Base-by-base conservation (phyloP, 2,113 vertebrate species). In the Micronycteris hirsuta region DNA sequence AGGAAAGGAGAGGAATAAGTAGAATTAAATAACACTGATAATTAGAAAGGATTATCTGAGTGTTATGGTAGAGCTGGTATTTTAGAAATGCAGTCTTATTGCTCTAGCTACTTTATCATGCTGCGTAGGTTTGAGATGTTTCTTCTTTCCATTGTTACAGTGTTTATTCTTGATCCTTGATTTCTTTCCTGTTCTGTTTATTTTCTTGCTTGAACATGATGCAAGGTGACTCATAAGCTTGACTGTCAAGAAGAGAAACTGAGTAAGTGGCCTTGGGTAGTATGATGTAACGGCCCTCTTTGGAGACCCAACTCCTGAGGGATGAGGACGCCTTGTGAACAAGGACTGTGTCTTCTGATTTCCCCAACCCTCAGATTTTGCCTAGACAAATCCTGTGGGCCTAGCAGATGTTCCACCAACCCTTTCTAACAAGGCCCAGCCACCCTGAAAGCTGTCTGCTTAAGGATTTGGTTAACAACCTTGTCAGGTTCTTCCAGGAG, bases 391-490 rank as follows among this genome's bases (percentile, higher is more conserved):
- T 47, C 63, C 93, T 91, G 80, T 93, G 49, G 16, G n/a, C 41
- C 68, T 26, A 91, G 38, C 20, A 74, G 54, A 43, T 83, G 41
- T 71, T 83, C 81, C 33, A 58, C n/a, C 90, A 81, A 74, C 63
- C 56, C 43, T 86, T 86, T 88, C 49, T 78, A 83, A 96, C 31
- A 84, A 87, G 74, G 70, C 33, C 28, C 58, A 92, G 81, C 45
- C 58, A 74, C 13, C 84, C 74, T 58, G n/a, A 94, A 91, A 89
- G 24, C 65, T 94, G 67, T 92, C 78, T 94, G 43, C 83, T 92
- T 93, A 63, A 90, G 45, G 87, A 94, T 87, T 96, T 90, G 61
- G 86, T 91, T 91, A 86, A 96, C 7, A 65, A 97, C 96, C 95
- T 97, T 95, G 80, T 63, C 65, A 76, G 56, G 76, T 89, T 96